Base-by-base conservation (phyloP, 2,888 invertebrate genomes). In the Ochropleura plecta region DNA sequence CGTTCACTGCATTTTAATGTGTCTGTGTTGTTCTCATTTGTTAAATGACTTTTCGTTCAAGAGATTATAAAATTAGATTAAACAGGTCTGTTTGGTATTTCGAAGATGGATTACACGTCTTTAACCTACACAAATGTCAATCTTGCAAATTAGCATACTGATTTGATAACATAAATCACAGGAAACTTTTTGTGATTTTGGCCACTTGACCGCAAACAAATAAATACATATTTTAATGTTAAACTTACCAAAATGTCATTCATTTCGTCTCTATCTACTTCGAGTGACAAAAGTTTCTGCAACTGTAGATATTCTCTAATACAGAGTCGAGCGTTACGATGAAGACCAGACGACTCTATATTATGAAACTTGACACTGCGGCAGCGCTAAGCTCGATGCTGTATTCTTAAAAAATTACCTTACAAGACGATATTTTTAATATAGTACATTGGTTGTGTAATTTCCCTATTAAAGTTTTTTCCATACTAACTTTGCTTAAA, bases 121-220 rank as follows among this genome's bases (percentile, higher is more conserved):
- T 20, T 67, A 59, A 55, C 67, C 44, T 67, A 55, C 8, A 53
- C 74, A 73, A 53, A 62, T 62, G 60, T 70, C 59, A 40, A 70
- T 67, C 67, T 81, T 18, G 42, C 7, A 74, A 5, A 83, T 79
- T 83, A 59, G 10, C 83, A 82, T 80, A 59, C 70, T 55, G 66
- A 82, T 59, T 82, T 70, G 57, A 49, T 77, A 48, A 44, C 40
- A 70, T 77, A 63, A 77, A 82, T 76, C 77, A 76, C 80, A 57
- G 14, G 10, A 40, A 76, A 48, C 0, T 65, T 65, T 65, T 60
- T 53, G 48, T 9, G 5, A 48, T n/a, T 64, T 48, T 46, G 6
- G n/a, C n/a, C 57, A 8, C 30, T 57, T 30, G 30, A 57, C 57
- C 30, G 30, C 57, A 59, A 59, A 59, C 8, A 30, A 40, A 16